A percentile compares a stretch with the other conserved stretches of the same genome.
Conservation (phyloP, 1,140 invertebrate genomes). For the Drosophila biarmipes region DNA sequence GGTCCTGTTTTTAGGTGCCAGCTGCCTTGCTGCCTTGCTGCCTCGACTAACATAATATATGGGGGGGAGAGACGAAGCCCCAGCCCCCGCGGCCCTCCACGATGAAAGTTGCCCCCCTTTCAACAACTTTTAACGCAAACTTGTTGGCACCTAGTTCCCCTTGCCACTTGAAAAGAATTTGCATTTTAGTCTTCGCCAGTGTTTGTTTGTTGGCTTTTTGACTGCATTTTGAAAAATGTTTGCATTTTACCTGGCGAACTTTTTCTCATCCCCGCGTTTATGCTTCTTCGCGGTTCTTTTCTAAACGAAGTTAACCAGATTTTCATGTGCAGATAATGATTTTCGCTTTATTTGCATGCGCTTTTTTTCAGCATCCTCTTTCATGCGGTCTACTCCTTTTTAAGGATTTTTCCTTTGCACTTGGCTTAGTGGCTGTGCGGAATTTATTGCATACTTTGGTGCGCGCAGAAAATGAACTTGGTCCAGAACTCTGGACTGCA, state of each 20-base stretch:
- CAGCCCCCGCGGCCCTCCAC: conserved; percentile 9
- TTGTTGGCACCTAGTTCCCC: conserved; percentile 71
- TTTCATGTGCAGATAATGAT: conserved; percentile 76
- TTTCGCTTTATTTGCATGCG: conserved; percentile 75
- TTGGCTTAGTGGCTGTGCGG: conserved; percentile 39
- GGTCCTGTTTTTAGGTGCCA: conserved; percentile 44
- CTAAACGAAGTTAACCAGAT: conserved; percentile 78
- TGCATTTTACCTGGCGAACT: conserved; percentile 47
- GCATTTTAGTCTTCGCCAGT: conserved; percentile 48
- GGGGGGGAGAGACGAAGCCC: conserved; percentile 5
- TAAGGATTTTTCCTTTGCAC: conserved; percentile 28
- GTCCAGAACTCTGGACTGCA: conserved; percentile 10
- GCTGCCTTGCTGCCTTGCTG: conserved; percentile 59
- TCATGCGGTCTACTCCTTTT: conserved; percentile 21
- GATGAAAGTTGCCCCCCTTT: conserved; percentile 54
- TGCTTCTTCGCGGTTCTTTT: conserved; percentile 18
- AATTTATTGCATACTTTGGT: conserved; percentile 59
- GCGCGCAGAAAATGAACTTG: conserved; percentile 45
- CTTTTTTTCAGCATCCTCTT: conserved; percentile 20
- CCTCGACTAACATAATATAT: conserved; percentile 77
- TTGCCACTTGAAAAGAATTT: conserved; percentile 63
- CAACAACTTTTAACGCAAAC: conserved; percentile 73
- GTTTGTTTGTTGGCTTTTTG: conserved; percentile 70
- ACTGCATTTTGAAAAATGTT: conserved; percentile 75
- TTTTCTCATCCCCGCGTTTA: conserved; percentile 3